These are phyloP conservation scores for Carpatolechia fugitivella DNA, from an alignment of 2,888 invertebrate species.

Conservation along the genomic window DNA sequence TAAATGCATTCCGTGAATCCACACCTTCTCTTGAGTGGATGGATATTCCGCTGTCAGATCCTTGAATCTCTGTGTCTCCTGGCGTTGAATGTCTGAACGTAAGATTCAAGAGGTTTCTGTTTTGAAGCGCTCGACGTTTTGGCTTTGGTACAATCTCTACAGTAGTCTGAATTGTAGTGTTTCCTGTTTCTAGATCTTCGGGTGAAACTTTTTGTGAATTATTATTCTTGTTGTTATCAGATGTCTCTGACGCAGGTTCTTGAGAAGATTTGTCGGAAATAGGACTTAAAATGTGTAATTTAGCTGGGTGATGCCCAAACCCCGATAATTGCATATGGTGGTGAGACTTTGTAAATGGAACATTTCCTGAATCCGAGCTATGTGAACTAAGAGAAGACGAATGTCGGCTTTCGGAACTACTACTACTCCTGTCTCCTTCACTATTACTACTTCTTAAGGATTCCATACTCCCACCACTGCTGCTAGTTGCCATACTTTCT, in stretches of 20 bases:
- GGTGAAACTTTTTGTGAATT: slow-evolving; percentile 89
- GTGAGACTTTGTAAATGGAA: slow-evolving; percentile 80
- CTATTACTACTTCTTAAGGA: slow-evolving; percentile 92
- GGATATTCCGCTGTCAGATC: slow-evolving; percentile 93
- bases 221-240: slow-evolving; percentile 88
- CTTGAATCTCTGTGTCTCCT: slow-evolving; percentile 87
- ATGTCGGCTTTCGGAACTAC: slow-evolving; percentile 90
- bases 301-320: slow-evolving; percentile 85
- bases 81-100: slow-evolving; percentile 82
- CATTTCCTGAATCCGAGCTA: slow-evolving; percentile 88
- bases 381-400: slow-evolving; percentile 92
- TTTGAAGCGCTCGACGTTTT: slow-evolving; percentile 84
- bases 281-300: slow-evolving; percentile 91
- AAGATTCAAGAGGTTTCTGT: slow-evolving; percentile 86
- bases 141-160: slow-evolving; percentile 77
- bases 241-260: slow-evolving; percentile 90
- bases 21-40: slow-evolving; percentile 89
- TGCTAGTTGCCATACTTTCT: slow-evolving; percentile 92
- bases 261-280: slow-evolving; percentile 94
- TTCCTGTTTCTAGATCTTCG: slow-evolving; percentile 78
- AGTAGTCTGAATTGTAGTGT: slow-evolving; percentile 64
- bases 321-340: slow-evolving; percentile 81
- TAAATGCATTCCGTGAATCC: slow-evolving; percentile 82
- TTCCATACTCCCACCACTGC: slow-evolving; percentile 93
- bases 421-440: slow-evolving; percentile 91